A percentile compares a stretch with the other conserved stretches of the same genome.
Conservation (phyloP, 2,888 invertebrate species). For the Tenthredo livida region DNA sequence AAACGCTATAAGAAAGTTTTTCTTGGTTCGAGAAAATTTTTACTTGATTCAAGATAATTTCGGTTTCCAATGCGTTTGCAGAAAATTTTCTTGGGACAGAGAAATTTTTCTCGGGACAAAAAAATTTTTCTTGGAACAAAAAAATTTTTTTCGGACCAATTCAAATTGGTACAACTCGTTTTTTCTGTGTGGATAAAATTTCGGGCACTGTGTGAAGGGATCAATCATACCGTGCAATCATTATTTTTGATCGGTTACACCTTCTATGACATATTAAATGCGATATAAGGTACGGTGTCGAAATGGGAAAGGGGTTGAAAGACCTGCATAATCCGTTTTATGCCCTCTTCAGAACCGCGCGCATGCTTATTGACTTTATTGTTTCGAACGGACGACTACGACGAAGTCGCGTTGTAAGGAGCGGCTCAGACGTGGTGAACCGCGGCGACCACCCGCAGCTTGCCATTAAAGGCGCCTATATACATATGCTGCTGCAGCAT, state of each 20-base stretch:
- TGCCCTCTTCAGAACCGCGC: conserved; percentile 5
- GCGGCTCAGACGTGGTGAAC: conserved; percentile 53
- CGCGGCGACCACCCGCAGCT: conserved; percentile 72
- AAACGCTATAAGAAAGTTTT: too few species aligned
- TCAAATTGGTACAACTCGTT: too few species aligned
- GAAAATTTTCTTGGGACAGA: too few species aligned
- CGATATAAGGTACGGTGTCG: not conserved
- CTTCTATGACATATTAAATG: not conserved
- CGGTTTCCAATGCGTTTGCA: too few species aligned
- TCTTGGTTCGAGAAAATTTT: too few species aligned
- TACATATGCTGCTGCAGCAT: conserved; percentile 53
- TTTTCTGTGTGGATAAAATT: not conserved
- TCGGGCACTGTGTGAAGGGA: not conserved
- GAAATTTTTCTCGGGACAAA: too few species aligned
- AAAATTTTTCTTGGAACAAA: too few species aligned
- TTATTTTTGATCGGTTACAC: conserved; percentile 59
- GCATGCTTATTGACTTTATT: conserved; percentile 47
- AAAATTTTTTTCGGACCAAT: too few species aligned
- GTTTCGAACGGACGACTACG: conserved; percentile 29
- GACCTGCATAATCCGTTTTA: not conserved
- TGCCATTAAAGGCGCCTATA: conserved; percentile 67
- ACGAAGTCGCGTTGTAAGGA: conserved; percentile 10
- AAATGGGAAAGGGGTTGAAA: not conserved
- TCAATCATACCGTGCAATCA: conserved; percentile 55
- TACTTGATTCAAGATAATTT: too few species aligned